These are phyloP conservation scores for Candoia aspera DNA, from an alignment of 2,113 vertebrate genomes.

Conservation along the genomic window DNA sequence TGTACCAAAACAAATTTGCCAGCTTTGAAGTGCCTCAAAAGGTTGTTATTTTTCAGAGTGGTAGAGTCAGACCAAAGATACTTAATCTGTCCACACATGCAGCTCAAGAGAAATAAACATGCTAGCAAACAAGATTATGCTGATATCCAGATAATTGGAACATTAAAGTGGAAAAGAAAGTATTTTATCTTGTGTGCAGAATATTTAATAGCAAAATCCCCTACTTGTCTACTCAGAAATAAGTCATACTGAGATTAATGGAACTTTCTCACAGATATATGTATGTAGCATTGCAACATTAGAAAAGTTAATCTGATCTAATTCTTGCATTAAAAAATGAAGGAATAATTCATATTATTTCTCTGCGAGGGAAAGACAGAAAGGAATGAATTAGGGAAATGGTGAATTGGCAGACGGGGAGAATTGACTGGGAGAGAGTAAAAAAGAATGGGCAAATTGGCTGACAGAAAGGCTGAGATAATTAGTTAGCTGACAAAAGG, in stretches of 20 bases:
- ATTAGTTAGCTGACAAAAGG: background rate
- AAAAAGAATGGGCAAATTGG: background rate
- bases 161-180: background rate
- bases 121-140: background rate
- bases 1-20: background rate
- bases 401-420: background rate
- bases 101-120: background rate
- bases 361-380: background rate
- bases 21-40: background rate
- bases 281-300: background rate
- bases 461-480: background rate
- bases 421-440: background rate
- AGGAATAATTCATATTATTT: background rate
- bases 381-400: background rate
- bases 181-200: background rate
- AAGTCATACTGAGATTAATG: background rate
- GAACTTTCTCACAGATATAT: background rate
- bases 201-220: background rate
- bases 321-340: background rate
- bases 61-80: background rate
- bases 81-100: background rate
- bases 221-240: background rate
- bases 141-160: background rate
- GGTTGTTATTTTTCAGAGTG: background rate
- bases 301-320: background rate